These are phyloP conservation scores for Sus cebifrons DNA, from an alignment of 2,797 vertebrate genomes.

Conservation along the genomic window DNA sequence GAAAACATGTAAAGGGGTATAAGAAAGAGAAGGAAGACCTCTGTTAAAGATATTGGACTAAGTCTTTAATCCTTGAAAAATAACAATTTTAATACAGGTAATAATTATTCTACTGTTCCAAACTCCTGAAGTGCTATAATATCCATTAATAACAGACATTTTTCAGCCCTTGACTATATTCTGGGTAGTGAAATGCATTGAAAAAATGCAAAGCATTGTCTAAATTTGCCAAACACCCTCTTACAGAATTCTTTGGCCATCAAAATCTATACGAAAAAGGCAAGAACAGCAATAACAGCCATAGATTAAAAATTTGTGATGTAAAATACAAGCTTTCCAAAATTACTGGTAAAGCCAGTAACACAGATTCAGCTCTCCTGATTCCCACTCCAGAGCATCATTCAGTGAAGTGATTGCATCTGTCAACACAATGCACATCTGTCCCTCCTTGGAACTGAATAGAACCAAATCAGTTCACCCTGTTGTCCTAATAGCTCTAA, in stretches of 20 bases:
- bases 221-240: not conserved
- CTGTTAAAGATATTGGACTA: constrained; percentile 28
- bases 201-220: not conserved
- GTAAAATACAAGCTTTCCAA: not conserved
- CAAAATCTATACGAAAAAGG: not conserved
- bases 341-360: not conserved
- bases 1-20: not conserved
- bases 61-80: not conserved
- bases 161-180: not conserved
- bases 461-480: constrained; percentile 56
- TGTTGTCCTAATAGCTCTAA: constrained; percentile 66
- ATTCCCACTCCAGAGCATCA: not conserved
- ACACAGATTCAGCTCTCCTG: not conserved
- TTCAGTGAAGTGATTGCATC: not conserved
- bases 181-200: not conserved
- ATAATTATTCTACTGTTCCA: not conserved
- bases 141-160: not conserved
- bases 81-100: not conserved
- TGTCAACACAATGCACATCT: constrained; percentile 6
- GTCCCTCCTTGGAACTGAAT: constrained; percentile 51
- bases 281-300: constrained; percentile 19
- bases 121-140: not conserved
- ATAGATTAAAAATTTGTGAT: not conserved
- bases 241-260: constrained; percentile 10
- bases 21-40: not conserved